A percentile compares a stretch with the other conserved stretches of the same genome.
These are phyloP conservation scores for Argyresthia goedartella DNA, from an alignment of 2,888 invertebrate genomes.

Conservation along the genomic window DNA sequence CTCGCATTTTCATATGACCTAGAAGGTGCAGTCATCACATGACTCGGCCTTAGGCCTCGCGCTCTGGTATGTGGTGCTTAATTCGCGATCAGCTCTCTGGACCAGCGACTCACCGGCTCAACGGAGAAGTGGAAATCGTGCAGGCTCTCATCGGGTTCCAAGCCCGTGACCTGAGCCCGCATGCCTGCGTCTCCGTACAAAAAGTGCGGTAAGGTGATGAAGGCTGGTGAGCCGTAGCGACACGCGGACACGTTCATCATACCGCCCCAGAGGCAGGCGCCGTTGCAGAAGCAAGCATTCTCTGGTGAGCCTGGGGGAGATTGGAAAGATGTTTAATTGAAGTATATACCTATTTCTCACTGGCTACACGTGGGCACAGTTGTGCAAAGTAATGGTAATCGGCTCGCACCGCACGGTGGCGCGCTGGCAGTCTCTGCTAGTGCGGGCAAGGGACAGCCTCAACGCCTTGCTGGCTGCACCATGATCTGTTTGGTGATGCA, in stretches of 20 bases:
- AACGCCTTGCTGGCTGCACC: too few relatives aligned
- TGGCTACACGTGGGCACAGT: too few relatives aligned
- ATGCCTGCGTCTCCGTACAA: conserved; percentile 80
- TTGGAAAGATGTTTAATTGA: neutral
- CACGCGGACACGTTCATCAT: conserved; percentile 84
- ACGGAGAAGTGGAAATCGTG: conserved; percentile 84
- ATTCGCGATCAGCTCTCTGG: too few relatives aligned
- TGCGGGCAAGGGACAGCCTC: too few relatives aligned
- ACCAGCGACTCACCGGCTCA: conserved; percentile 77
- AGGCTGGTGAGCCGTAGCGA: conserved; percentile 84
- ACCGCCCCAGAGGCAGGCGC: conserved; percentile 80
- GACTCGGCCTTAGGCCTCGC: too few relatives aligned
- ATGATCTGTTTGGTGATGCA: too few relatives aligned
- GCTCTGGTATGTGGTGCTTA: too few relatives aligned
- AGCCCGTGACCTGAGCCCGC: conserved; percentile 73
- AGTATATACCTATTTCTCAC: neutral
- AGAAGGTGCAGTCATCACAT: too few relatives aligned
- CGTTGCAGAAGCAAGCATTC: conserved; percentile 81
- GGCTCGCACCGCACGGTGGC: too few relatives aligned
- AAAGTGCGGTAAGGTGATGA: conserved; percentile 89
- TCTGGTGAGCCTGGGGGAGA: conserved; percentile 67
- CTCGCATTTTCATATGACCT: too few relatives aligned
- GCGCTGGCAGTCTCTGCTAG: too few relatives aligned
- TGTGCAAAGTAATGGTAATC: too few relatives aligned
- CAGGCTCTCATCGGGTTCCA: conserved; percentile 75